Evolutionary conservation across 2,888 invertebrate genomes (phyloP).

Genomic region (Coenonympha glycerion): DNA sequence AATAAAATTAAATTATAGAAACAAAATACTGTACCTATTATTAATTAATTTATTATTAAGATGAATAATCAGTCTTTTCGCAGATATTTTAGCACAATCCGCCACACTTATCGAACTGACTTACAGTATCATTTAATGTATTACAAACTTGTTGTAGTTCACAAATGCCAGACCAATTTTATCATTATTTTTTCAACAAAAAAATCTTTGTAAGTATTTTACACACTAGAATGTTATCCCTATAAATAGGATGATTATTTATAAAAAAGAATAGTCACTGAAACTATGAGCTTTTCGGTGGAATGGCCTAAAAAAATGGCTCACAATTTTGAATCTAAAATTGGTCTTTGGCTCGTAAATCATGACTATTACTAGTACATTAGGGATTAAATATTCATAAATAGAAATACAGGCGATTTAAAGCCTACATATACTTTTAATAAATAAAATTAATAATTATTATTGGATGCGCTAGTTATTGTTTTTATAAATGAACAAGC

Average conservation of each 20-base stretch:
- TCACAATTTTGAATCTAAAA: background rate
- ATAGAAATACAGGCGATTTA: slow-evolving; percentile 5
- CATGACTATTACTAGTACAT: background rate
- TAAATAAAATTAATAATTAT: too few species aligned
- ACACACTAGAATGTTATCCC: too few species aligned
- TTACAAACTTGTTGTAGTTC: slow-evolving; percentile 12
- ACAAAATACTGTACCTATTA: slow-evolving; percentile 48
- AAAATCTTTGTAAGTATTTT: too few species aligned
- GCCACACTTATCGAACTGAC: slow-evolving; percentile 37
- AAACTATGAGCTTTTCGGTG: too few species aligned
- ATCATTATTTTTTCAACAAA: background rate
- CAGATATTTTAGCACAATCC: slow-evolving; percentile 55
- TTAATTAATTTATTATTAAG: too few species aligned
- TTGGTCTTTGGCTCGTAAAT: slow-evolving; percentile 2
- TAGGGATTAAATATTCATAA: background rate
- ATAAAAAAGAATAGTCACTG: too few species aligned
- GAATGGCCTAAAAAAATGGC: too few species aligned
- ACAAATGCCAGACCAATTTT: slow-evolving; percentile 11
- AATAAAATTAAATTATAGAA: slow-evolving; percentile 53
- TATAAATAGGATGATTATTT: too few species aligned
- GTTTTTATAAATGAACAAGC: too few species aligned
- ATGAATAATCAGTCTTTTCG: slow-evolving; percentile 69
- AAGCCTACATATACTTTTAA: background rate
- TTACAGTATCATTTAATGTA: slow-evolving; percentile 18
- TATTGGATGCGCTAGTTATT: too few species aligned